Evolutionary conservation across 2,797 vertebrate genomes (phyloP), one percentile per base, ranked within the genome.

Genomic region (Chromis chromis): DNA sequence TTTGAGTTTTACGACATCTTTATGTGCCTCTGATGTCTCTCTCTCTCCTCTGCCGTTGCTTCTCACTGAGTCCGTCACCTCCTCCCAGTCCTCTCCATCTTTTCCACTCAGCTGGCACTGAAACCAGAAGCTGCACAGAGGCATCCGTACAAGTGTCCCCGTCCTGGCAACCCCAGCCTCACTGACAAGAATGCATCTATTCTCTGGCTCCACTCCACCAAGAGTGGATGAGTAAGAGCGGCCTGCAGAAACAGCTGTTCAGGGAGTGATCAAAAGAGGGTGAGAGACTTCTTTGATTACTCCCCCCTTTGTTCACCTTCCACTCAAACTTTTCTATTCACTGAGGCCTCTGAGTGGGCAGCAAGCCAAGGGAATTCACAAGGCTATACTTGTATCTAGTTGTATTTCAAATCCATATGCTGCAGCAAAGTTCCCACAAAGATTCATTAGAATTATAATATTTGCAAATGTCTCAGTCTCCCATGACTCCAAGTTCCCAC

Each of bases 181-280:
- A 3, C 25, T 64, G 65, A 90, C 86, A 88, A 86, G 84, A 88
- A 87, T 84, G 76, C 22, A 28, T 81, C 76, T 80, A 70, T 92
- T 93, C 90, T 91, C 50, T 1, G 44, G 68, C 76, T 76, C 74
- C 70, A 79, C 90, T 92, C 64, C 68, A 83, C 88, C 79, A 78
- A 68, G 84, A 90, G 88, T 86, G 79, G 81, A 79, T 83, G 88
- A 82, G 79, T 64, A 84, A 70, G 78, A 77, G 75, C 58, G 14
- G 79, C 57, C 62, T 25, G 79, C 69, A 67, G 75, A 88, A 91
- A 92, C 93, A 93, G 93, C 93, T 93, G 93, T 88, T 86, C 36
- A 64, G 73, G 61, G 90, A 76, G 77, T 56, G 83, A 91, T 91
- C 88, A 86, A 90, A 92, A 87, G 82, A 86, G 62, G 69, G 42